Evolutionary conservation across 2,797 vertebrate genomes (phyloP), one percentile per base, ranked within the genome.

Genomic region (Austrolebias charrua): DNA sequence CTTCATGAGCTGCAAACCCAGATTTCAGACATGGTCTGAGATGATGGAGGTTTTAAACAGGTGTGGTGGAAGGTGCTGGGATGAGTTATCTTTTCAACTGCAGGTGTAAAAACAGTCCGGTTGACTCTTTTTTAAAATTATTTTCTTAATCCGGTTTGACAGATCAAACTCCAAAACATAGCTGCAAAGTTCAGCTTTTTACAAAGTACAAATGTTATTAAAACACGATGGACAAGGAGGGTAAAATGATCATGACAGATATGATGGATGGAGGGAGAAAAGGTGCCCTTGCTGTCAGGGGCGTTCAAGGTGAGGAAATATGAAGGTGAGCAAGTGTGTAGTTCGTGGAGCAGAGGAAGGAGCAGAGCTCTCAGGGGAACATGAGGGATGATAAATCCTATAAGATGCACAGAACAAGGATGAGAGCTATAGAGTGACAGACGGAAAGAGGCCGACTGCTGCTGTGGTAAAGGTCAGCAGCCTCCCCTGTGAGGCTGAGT

Each of bases 401-500:
- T 86, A 88, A 85, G 80, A 78, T 86, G 70, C 63, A 38, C 14
- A 24, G 62, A 57, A 28, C 19, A 42, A 65, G 73, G 71, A 83
- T 72, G 76, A 82, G 73, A 20, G 66, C 59, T 55, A 52, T 54
- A 56, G 81, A 83, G 79, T 83, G 80, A 82, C 46, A 18, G 72
- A 73, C 78, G 85, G 70, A 79, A 55, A 82, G 69, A 76, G 82
- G 82, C 78, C 77, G 61, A 43, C 62, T 79, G 71, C 71, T 69
- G 68, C 73, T 73, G 71, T 81, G 64, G 75, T 85, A 90, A 91
- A 90, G 90, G 89, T 89, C 90, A 84, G 55, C 69, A 80, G 78
- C 62, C 79, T 88, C 90, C 86, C 85, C 75, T 74, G 85, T 83
- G 88, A 89, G 87, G 82, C 79, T 86, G 82, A 90, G 82, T 86